Evolutionary conservation across 2,888 invertebrate species (phyloP), one percentile per base, ranked within the genome.

Genomic region (Eumerus sabulonum): DNA sequence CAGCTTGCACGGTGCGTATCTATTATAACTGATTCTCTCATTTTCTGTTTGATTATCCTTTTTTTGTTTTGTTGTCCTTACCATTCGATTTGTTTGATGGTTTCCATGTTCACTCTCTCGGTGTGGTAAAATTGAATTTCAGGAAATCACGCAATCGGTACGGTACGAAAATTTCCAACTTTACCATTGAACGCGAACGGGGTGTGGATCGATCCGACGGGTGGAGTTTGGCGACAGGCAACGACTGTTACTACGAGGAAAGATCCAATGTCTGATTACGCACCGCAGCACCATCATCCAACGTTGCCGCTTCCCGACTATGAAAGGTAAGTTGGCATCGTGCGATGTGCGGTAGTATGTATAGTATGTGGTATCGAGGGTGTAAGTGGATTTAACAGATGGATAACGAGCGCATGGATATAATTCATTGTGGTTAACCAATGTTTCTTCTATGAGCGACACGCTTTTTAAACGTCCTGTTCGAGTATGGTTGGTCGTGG

Each of bases 71-170:
- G 27, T 27, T 27, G n/a, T n/a, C 7, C 27, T 27, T 27, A 27
- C 7, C 27, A 7, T 27, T 27, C 27, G 3, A 27, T 27, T 27
- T 27, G 27, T 27, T 27, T 27, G 27, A 27, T 85, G 82, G 82
- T 82, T 71, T 36, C 74, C 70, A 73, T 73, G 74, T 82, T 74
- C 76, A 82, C 59, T 76, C 76, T 59, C 51, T 66, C 45, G 51
- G 9, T 54, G 36, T 45, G 57, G 48, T 47, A 42, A 19, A 56
- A 70, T 70, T 79, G 57, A 81, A 88, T 88, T 87, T 83, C 84
- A 89, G 89, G 89, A 76, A 89, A 89, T 88, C 89, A 89, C 88
- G 88, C 89, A 86, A 89, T 89, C 85, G 89, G 89, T 83, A 88
- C 89, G 83, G 88, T 89, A 84, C 86, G 89, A 85, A 89, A 89